phyloP scores from a whole-genome alignment of 1,140 invertebrate species.

The Mactra quadrangularis region DNA sequence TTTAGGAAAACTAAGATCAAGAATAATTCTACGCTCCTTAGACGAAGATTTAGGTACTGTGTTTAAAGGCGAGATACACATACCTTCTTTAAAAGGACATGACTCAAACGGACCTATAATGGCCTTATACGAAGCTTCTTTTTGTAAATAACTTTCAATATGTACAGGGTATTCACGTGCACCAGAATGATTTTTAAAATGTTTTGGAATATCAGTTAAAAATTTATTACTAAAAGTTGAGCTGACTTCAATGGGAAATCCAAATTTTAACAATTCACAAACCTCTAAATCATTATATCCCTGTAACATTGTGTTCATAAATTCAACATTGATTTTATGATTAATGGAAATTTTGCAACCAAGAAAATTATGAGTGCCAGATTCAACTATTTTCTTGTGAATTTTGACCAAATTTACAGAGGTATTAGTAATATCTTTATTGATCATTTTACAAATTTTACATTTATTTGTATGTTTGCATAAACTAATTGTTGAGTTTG shows the following conservation, averaged over 20 bases:
- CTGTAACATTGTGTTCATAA: constrained; percentile 1
- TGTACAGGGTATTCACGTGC: neutral
- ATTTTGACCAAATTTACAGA: neutral
- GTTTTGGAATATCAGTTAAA: neutral
- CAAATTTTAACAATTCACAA: constrained; percentile 12
- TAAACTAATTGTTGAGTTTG: neutral
- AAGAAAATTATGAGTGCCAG: constrained; percentile 15
- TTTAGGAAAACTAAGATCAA: constrained; percentile 27
- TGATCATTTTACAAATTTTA: neutral
- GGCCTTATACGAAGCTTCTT: too few species aligned
- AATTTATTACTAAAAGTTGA: neutral
- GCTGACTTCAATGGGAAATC: constrained; percentile 1
- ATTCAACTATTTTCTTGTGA: neutral
- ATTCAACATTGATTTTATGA: neutral
- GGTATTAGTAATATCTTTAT: neutral
- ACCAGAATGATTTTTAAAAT: constrained; percentile 31
- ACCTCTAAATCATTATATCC: neutral
- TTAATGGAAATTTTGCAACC: constrained; percentile 15
- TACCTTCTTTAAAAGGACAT: constrained; percentile 15
- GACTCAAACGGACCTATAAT: too few species aligned
- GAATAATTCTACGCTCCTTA: constrained; percentile 22
- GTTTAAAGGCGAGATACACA: constrained; percentile 26
- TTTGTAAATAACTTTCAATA: constrained; percentile 5
- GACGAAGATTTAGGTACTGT: neutral
- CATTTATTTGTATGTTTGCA: constrained; percentile 6